Percentiles rank a stretch among this genome's conserved stretches.
Evolutionary conservation across 2,797 vertebrate species (phyloP).

Genomic region (Rhabdophis nuchalis): DNA sequence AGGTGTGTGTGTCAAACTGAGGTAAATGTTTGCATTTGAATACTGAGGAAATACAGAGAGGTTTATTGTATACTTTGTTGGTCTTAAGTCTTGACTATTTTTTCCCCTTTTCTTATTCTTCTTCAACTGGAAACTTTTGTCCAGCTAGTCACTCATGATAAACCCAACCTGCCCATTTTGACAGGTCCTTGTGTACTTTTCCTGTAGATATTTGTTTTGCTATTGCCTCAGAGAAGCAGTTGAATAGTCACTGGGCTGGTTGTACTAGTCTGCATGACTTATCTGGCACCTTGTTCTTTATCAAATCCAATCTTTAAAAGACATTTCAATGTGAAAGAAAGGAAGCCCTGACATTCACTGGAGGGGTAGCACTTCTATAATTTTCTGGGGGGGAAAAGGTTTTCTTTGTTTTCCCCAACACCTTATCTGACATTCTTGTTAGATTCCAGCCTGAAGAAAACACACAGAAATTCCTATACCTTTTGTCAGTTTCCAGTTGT

Average conservation of each 20-base stretch:
- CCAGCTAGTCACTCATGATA: neutral
- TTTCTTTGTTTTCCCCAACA: slow-evolving; percentile 18
- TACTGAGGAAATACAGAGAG: neutral
- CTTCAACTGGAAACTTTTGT: slow-evolving; percentile 20
- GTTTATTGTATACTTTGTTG: slow-evolving; percentile 20
- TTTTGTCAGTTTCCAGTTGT: neutral
- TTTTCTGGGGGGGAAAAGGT: neutral
- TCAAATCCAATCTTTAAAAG: slow-evolving; percentile 10
- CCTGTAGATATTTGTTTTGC: slow-evolving; percentile 51
- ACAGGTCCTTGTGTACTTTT: slow-evolving; percentile 48
- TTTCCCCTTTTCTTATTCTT: slow-evolving; percentile 3
- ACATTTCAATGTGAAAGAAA: slow-evolving; percentile 38
- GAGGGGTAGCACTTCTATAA: slow-evolving; percentile 1
- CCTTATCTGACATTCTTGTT: slow-evolving; percentile 7
- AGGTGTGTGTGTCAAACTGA: slow-evolving; percentile 18
- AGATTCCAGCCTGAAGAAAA: slow-evolving; percentile 14
- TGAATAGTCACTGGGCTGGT: slow-evolving; percentile 40
- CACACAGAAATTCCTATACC: slow-evolving; percentile 4
- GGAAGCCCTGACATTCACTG: slow-evolving; percentile 26
- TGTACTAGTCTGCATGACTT: slow-evolving; percentile 54
- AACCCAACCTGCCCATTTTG: neutral
- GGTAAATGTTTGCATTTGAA: slow-evolving; percentile 6
- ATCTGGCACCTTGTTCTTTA: slow-evolving; percentile 41
- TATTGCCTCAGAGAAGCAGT: slow-evolving; percentile 36
- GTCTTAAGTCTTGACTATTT: slow-evolving; percentile 36